A percentile compares a stretch with the other conserved stretches of the same genome.
These are phyloP conservation scores for Mola mola DNA, from an alignment of 2,113 vertebrate genomes.

Conservation along the genomic window DNA sequence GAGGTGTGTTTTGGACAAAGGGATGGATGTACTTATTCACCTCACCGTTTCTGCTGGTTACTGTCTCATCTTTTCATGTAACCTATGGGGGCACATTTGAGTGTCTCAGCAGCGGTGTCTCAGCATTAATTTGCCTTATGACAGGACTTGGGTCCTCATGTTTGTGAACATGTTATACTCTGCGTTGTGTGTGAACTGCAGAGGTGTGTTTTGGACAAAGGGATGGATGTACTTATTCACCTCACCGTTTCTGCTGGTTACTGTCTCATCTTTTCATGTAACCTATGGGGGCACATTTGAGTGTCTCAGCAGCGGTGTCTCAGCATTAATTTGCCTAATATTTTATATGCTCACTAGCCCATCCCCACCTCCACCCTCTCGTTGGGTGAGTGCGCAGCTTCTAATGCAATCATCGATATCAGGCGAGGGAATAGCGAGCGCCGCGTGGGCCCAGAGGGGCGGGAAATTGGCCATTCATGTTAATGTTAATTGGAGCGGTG, in stretches of 20 bases:
- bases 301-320: neutral
- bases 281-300: constrained; percentile 4
- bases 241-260: neutral
- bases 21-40: neutral
- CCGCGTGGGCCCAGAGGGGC: constrained; percentile 37
- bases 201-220: neutral
- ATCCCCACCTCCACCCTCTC: neutral
- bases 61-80: neutral
- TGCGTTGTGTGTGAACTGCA: neutral
- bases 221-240: neutral
- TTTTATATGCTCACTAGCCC: constrained; percentile 23
- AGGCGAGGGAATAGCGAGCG: constrained; percentile 42
- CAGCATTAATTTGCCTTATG: constrained; percentile 38
- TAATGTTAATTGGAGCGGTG: constrained; percentile 70
- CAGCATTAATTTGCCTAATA: constrained; percentile 39
- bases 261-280: neutral
- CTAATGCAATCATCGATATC: constrained; percentile 62
- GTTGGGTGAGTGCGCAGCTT: neutral
- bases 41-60: neutral
- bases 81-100: constrained; percentile 4
- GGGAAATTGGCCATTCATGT: constrained; percentile 63
- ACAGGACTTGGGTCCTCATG: neutral
- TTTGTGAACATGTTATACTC: too few species aligned
- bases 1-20: neutral
- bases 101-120: neutral